Percentiles rank a stretch among this genome's conserved stretches.
phyloP scores from a whole-genome alignment of 2,113 vertebrate genomes.

The Strigops habroptila region DNA sequence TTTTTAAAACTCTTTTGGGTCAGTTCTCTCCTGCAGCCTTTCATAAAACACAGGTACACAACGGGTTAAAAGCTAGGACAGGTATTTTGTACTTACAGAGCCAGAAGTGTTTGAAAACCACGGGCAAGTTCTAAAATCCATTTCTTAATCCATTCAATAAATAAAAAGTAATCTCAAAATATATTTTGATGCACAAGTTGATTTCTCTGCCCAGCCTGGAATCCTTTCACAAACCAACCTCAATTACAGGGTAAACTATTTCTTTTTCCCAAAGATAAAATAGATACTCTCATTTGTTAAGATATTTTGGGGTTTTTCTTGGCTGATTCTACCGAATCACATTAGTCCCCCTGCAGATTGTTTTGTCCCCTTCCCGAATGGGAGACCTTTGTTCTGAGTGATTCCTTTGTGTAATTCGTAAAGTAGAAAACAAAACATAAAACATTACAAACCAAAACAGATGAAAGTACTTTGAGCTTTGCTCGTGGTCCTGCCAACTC shows the following conservation, averaged over 20 bases:
- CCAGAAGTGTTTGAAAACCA: neutral
- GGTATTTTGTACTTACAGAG: neutral
- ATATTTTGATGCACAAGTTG: neutral
- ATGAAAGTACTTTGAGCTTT: conserved; percentile 32
- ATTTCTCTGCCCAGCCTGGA: neutral
- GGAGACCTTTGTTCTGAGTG: neutral
- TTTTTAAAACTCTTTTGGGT: neutral
- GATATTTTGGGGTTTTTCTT: neutral
- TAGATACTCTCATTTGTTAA: neutral
- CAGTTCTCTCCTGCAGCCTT: neutral
- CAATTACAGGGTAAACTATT: neutral
- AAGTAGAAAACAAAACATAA: conserved; percentile 38
- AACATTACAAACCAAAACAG: conserved; percentile 11
- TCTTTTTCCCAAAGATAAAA: neutral
- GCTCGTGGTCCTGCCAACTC: conserved; percentile 37
- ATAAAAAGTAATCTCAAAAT: neutral
- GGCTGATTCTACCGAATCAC: neutral
- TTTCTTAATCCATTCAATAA: neutral
- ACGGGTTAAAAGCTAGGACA: neutral
- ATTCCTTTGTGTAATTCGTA: neutral
- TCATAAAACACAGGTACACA: neutral
- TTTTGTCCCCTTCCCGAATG: neutral
- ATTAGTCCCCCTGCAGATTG: neutral
- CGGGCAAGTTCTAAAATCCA: neutral
- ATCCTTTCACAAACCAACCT: conserved; percentile 1